phyloP scores from a whole-genome alignment of 2,888 invertebrate genomes.

The Siphlonurus alternatus region DNA sequence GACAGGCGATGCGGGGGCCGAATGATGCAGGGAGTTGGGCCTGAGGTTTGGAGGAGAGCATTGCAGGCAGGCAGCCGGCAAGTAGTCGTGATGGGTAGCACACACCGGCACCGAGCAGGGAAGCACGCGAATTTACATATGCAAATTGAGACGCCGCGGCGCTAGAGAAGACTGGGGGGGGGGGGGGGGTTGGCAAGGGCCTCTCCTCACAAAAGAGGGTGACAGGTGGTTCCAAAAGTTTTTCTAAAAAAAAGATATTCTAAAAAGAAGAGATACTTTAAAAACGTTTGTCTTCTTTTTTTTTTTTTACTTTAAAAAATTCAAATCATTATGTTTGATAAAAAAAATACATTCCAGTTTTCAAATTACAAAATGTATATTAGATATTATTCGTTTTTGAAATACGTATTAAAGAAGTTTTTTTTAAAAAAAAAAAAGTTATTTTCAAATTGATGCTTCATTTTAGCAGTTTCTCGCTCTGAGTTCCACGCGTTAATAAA shows the following conservation, averaged over 20 bases:
- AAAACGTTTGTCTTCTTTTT: neutral
- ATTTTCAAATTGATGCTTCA: too few relatives aligned
- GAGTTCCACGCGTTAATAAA: too few relatives aligned
- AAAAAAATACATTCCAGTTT: too few relatives aligned
- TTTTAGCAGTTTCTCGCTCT: too few relatives aligned
- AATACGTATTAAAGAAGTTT: too few relatives aligned
- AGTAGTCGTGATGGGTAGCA: neutral
- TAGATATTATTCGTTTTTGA: too few relatives aligned
- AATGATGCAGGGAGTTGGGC: neutral
- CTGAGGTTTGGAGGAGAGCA: neutral
- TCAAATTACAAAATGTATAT: too few relatives aligned
- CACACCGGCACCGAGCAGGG: too few relatives aligned
- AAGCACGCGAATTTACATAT: neutral
- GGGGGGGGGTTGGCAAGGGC: neutral
- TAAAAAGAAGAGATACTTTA: neutral
- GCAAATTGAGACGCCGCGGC: neutral
- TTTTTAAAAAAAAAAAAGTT: too few relatives aligned
- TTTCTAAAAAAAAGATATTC: neutral
- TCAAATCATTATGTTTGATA: too few relatives aligned
- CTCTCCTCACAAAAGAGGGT: neutral
- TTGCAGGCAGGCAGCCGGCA: neutral
- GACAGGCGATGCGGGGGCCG: neutral
- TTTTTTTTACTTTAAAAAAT: too few relatives aligned
- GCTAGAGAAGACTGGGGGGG: too few relatives aligned
- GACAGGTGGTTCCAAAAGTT: neutral